Evolutionary conservation across 2,113 vertebrate genomes (phyloP).

Genomic region (Mionectes macconnelli): DNA sequence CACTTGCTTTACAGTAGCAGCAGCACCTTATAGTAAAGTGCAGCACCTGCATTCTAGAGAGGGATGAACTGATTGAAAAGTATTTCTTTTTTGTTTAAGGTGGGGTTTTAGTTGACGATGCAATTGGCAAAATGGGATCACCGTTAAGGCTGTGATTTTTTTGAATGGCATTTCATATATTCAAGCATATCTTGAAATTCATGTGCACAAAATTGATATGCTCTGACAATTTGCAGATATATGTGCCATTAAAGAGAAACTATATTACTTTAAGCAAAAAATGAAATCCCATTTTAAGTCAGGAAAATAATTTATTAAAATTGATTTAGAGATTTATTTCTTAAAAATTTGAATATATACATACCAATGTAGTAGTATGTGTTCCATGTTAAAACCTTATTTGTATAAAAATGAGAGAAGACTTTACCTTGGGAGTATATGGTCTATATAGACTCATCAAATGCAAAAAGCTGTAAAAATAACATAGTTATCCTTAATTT

Average conservation of each 20-base stretch:
- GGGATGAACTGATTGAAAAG: background rate
- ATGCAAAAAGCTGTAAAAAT: background rate
- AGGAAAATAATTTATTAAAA: background rate
- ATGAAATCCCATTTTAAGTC: rapidly evolving
- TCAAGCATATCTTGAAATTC: background rate
- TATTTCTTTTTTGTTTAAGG: background rate
- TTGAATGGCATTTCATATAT: background rate
- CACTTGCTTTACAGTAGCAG: background rate
- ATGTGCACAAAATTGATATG: too few relatives aligned
- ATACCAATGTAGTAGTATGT: background rate
- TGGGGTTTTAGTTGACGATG: background rate
- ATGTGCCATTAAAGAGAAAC: background rate
- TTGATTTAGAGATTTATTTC: background rate
- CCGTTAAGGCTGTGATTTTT: background rate
- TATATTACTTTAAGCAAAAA: background rate
- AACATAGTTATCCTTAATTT: background rate
- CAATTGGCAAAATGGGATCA: background rate
- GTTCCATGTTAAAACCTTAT: background rate
- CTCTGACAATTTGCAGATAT: background rate
- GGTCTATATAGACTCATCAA: background rate
- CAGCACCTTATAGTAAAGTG: background rate
- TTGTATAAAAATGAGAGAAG: background rate
- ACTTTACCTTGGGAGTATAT: background rate
- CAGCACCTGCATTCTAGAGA: background rate
- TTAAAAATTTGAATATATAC: background rate